These are phyloP conservation scores for Zaprionus capensis DNA, from an alignment of 1,140 invertebrate species.

Conservation along the genomic window DNA sequence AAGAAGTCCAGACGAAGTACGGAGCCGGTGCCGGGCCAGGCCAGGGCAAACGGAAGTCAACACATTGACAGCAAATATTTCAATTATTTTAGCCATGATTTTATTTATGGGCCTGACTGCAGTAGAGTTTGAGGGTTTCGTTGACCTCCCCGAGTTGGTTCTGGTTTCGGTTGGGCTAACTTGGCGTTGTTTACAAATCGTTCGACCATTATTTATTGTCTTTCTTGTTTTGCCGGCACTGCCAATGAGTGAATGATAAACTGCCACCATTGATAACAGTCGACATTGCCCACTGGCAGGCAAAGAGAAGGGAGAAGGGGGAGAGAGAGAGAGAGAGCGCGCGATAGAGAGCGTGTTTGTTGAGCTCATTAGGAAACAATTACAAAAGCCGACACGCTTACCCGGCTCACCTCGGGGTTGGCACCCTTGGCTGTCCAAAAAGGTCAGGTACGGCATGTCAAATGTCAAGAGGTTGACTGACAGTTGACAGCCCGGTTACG, in stretches of 20 bases:
- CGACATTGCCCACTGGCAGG: conserved; percentile 10
- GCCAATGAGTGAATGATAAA: conserved; percentile 78
- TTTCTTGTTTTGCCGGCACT: conserved; percentile 48
- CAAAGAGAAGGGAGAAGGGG: background rate
- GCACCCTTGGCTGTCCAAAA: conserved; percentile 54
- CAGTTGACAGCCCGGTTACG: conserved; percentile 61
- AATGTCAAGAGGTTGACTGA: conserved; percentile 66
- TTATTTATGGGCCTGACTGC: conserved; percentile 63
- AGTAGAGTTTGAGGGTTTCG: background rate
- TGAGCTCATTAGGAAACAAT: conserved; percentile 78
- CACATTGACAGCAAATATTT: conserved; percentile 82
- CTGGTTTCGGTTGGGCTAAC: conserved; percentile 19
- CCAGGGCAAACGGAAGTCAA: conserved; percentile 58
- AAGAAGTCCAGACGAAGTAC: conserved; percentile 11
- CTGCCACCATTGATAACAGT: conserved; percentile 61
- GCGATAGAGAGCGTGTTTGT: conserved; percentile 15
- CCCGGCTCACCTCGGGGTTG: conserved; percentile 52
- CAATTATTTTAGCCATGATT: conserved; percentile 64
- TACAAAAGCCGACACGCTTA: conserved; percentile 49
- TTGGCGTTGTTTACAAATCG: conserved; percentile 76
- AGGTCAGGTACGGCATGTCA: conserved; percentile 72
- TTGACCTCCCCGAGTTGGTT: conserved; percentile 13
- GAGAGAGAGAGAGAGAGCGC: conserved; percentile 26
- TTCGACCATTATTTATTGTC: conserved; percentile 77
- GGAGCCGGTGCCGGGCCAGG: background rate